Base-by-base conservation (phyloP, 1,140 invertebrate species). In the Procambarus clarkii region DNA sequence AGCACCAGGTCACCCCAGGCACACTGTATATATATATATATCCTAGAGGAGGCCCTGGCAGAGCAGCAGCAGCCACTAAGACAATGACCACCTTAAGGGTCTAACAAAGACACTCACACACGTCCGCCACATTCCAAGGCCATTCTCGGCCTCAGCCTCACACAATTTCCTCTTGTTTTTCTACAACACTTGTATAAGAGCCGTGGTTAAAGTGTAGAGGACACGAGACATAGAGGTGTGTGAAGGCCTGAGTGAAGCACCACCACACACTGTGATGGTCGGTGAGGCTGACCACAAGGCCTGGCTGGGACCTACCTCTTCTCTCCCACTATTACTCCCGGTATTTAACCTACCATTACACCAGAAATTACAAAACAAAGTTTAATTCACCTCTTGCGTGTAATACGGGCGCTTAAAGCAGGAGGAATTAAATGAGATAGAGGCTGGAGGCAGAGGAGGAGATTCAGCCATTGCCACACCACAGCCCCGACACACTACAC, bases 381-480 rank as follows among this genome's bases (percentile, higher is more conserved):
- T 54, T 54, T 54, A 3, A 54, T 54, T 48, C 45, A 74, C 21
- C n/a, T 34, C 34, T 74, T 34, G 8, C 24, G n/a, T 4, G 24
- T 74, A 74, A 15, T 34, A 69, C 4, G 64, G 5, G 69, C 2
- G 5, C 7, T 9, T 3, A 34, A 74, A 24, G 8, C 11, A 74
- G 0, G 8, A 34, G 69, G 8, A 74, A 74, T 74, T 18, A 76
- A 24, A 34, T 0, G 7, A 79, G 45, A 54, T n/a, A 74, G 74
- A 83, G 45, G 4, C 11, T 3, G n/a, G 45, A 15, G 45, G 24
- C 21, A 58, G n/a, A 50, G 64, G 15, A 9, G 46, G 60, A 76
- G 76, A 64, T 71, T 71, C 64, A 92, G 87, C 82, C 80, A 78
- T 88, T 79, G 74, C 89, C 83, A 58, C 34, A 11, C 74, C 80